Evolutionary conservation across 2,797 vertebrate genomes (phyloP), one percentile per base, ranked within the genome.

Genomic region (Poecile montanus): DNA sequence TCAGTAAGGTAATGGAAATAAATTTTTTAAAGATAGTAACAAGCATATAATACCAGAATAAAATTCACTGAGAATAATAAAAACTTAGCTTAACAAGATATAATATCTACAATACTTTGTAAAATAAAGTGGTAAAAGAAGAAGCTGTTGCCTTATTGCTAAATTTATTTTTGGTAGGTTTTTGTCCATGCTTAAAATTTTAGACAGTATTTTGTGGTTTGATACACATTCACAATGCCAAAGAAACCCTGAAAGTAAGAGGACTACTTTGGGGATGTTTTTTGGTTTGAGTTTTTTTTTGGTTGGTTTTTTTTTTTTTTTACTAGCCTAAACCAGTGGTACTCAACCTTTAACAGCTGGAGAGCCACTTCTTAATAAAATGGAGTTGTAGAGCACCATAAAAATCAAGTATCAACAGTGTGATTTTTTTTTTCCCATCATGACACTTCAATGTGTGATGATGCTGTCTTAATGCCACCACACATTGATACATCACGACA

Each of bases 321-420:
- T 84, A 95, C 93, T 95, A 97, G 97, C 94, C 94, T 97, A 97
- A 97, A 97, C 97, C 96, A 97, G 96, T 97, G 97, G 97, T 97
- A 97, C 97, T 97, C 97, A 97, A 97, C 97, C 96, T 97, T 97
- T 97, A 97, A 97, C 96, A 97, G 96, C 97, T 97, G 96, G 96
- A 97, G 96, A 97, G 96, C 97, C 97, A 97, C 97, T 97, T 97
- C 94, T 96, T 92, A 93, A 83, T 88, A 97, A 97, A 96, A 95
- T 66, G 93, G 90, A 94, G 84, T 96, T 97, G 94, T 72, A 97
- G 96, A 96, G 95, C 94, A 97, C 90, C 95, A 96, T 93, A 89
- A 96, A 95, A 93, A 91, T 94, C 79, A 96, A 95, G 76, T 94
- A 84, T 86, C 68, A 85, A 92, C 44, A 62, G 91, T 89, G 90